Conservation (phyloP, 2,888 invertebrate genomes). For the Eupithecia exiguata region DNA sequence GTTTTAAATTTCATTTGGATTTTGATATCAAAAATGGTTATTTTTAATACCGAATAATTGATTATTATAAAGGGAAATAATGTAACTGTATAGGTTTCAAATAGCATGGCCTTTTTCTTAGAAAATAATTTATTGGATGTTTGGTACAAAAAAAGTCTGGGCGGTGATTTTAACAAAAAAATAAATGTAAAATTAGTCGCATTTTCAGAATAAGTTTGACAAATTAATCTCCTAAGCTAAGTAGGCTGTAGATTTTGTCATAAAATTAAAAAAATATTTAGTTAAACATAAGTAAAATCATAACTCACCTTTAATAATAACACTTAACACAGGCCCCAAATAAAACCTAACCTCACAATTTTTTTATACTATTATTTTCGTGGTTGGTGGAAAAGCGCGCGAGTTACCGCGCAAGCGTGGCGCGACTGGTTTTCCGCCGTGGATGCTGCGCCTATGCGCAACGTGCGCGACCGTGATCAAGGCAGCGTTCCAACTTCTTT, state of each 20-base stretch:
- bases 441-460: slow-evolving; percentile 50
- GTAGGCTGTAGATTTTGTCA: background rate
- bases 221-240: background rate
- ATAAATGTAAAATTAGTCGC: background rate
- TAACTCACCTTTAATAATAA: slow-evolving; percentile 17
- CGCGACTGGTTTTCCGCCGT: slow-evolving; percentile 50
- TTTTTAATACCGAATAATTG: background rate
- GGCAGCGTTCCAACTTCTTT: slow-evolving; percentile 37
- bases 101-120: too few species aligned
- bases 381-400: slow-evolving; percentile 49
- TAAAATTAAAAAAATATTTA: background rate
- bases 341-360: background rate
- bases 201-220: too few species aligned
- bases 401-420: slow-evolving; percentile 61
- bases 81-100: background rate
- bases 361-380: background rate
- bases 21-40: background rate
- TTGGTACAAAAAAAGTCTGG: too few species aligned
- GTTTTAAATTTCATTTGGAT: background rate
- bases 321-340: slow-evolving; percentile 13
- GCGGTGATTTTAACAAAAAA: background rate
- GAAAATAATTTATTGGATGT: background rate
- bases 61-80: background rate
- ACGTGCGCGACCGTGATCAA: slow-evolving; percentile 44
- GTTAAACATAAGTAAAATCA: background rate